Percentiles rank a stretch among this genome's conserved stretches.
These are phyloP conservation scores for Seira ritae DNA, from an alignment of 2,888 invertebrate genomes.

Conservation along the genomic window DNA sequence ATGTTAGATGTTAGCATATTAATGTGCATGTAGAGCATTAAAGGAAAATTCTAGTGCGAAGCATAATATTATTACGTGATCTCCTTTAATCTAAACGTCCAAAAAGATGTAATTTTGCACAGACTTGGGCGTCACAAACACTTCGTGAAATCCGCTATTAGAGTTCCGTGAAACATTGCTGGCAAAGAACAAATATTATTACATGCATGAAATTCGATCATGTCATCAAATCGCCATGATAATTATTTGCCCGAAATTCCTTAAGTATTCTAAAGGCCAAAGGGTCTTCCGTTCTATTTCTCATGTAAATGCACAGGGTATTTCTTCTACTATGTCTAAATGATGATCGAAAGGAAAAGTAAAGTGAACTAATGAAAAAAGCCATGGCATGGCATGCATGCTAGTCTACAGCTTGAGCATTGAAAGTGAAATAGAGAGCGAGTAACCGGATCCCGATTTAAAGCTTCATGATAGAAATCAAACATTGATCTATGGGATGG, in stretches of 20 bases:
- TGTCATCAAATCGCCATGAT: not conserved
- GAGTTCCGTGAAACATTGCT: not conserved
- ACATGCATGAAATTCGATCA: not conserved
- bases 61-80: no score
- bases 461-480: slow-evolving; percentile 40
- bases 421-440: not conserved
- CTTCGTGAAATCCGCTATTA: not conserved
- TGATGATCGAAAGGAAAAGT: not conserved
- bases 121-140: no score
- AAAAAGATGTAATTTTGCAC: no score
- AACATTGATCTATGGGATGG: slow-evolving; percentile 41
- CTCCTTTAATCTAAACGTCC: no score
- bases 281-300: not conserved
- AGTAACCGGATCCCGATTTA: not conserved
- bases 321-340: no score
- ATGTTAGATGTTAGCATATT: no score
- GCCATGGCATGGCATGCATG: not conserved
- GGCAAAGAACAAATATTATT: not conserved
- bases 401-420: not conserved
- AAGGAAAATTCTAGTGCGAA: no score
- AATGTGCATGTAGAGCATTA: no score
- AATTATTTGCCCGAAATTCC: not conserved
- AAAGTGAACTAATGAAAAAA: not conserved
- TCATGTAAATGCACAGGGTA: no score
- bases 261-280: not conserved